Base-by-base conservation (phyloP, 2,797 vertebrate species). In the Fratercula arctica region DNA sequence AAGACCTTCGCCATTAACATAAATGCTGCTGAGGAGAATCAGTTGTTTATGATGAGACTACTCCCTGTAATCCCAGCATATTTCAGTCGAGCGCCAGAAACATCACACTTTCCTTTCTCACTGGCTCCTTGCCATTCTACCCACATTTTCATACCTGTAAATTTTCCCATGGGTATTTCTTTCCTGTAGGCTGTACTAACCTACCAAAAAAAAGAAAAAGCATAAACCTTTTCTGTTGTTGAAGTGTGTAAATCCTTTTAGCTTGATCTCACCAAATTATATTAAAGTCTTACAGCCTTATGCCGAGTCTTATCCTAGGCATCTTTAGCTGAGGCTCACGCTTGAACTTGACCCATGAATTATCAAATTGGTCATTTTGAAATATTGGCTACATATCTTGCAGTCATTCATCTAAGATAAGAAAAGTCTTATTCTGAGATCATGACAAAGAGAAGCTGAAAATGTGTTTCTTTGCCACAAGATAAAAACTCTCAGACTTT, bases 251-350 rank as follows among this genome's bases (percentile, higher is more conserved):
- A 92, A 89, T 85, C 48, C 37, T 79, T 85, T 77, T 35, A 87
- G 59, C 35, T 85, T 70, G 56, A 87, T 63, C 50, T 69, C 75
- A 76, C 6, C 21, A 63, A 70, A 46, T 73, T 48, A 53, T 12
- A 64, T 59, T 77, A 11, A 91, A 87, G 43, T 63, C 48, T 90
- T 76, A 74, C 56, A 79, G 72, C 11, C 50, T 73, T 67, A 76
- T 0, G 0, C 31, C 2, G 3, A 60, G 21, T 45, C 41, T 87
- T 85, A 89, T 24, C 29, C 33, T 26, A 57, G 7, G 45, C 54
- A 66, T 73, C 67, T 91, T 63, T 25, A 88, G 66, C 73, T 11
- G 29, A 78, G 25, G 10, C 14, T 95, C 29, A 73, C 0, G 0
- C 46, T 18, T 85, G 48, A 92, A 68, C 56, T 61, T 85, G 57